Evolutionary conservation across 2,113 vertebrate genomes (phyloP), one percentile per base, ranked within the genome.

Genomic region (Archilochus colubris): DNA sequence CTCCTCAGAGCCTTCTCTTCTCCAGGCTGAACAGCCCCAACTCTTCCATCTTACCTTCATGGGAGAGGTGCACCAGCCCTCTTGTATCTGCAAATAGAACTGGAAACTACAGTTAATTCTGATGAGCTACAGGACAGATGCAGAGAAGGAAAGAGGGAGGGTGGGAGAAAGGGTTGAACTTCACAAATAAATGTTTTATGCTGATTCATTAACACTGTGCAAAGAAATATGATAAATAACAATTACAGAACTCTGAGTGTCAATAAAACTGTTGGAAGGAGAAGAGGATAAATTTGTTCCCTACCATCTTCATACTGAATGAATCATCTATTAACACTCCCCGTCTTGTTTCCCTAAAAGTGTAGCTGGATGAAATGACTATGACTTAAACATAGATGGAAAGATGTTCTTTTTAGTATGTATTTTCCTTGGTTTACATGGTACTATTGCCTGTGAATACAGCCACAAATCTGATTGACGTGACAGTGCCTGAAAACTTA

Each of bases 161-260:
- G 12, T 5, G 14, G 17, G 28, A 82, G 22, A 53, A 58, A 66
- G 46, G 46, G 27, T 12, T 31, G 46, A 94, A 87, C 30, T 75
- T 90, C 23, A 58, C 16, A 72, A 89, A 93, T 64, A 74, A 70
- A 73, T 66, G 59, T 50, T 87, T 94, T 85, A 46, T 85, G 70
- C n/a, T 51, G 21, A 79, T 84, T 96, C 82, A 85, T 80, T 76
- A 80, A 63, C 74, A 43, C 54, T 85, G 33, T 80, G 43, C 48
- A 82, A 73, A 82, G 43, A 96, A 85, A 89, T 89, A 76, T 14
- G 28, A 82, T 79, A 93, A 91, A 87, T 85, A 84, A 89, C 36
- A 88, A 73, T 93, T 85, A 89, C n/a, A 77, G 51, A 89, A 66
- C 50, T 66, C 50, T 73, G 30, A 80, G 20, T 27, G 40, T 73